These are phyloP conservation scores for Vicugna pacos DNA, from an alignment of 2,113 vertebrate genomes.

Conservation along the genomic window DNA sequence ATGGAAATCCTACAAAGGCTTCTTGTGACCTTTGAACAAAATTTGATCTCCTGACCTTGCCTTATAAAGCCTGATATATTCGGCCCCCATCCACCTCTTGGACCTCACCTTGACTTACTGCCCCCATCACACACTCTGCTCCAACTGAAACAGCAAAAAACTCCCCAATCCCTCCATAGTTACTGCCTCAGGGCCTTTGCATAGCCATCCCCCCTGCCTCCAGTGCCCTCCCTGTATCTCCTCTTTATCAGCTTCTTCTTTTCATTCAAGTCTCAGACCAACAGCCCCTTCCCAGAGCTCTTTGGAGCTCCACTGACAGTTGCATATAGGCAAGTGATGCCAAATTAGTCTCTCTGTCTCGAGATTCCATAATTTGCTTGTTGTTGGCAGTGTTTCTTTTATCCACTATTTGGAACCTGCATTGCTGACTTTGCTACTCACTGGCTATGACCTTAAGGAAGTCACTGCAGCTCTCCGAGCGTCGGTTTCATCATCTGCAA, in stretches of 20 bases:
- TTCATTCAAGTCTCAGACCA: not conserved
- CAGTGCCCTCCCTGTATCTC: accelerated
- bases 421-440: not conserved
- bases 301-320: not conserved
- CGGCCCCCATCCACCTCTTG: not conserved
- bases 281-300: not conserved
- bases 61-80: not conserved
- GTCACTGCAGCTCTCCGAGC: not conserved
- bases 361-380: not conserved
- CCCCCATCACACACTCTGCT: not conserved
- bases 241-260: not conserved
- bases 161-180: too few species aligned
- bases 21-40: not conserved
- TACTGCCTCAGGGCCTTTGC: not conserved
- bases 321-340: not conserved
- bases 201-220: not conserved
- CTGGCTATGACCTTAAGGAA: not conserved
- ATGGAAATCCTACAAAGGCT: not conserved
- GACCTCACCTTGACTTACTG: not conserved
- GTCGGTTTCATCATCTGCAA: not conserved
- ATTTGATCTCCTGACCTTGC: not conserved
- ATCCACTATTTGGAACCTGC: not conserved
- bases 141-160: not conserved
- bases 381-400: not conserved
- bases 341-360: not conserved